Percentiles rank a stretch among this genome's conserved stretches.
phyloP scores from a whole-genome alignment of 2,113 vertebrate genomes.

The Lamprologus ornatipinnis region DNA sequence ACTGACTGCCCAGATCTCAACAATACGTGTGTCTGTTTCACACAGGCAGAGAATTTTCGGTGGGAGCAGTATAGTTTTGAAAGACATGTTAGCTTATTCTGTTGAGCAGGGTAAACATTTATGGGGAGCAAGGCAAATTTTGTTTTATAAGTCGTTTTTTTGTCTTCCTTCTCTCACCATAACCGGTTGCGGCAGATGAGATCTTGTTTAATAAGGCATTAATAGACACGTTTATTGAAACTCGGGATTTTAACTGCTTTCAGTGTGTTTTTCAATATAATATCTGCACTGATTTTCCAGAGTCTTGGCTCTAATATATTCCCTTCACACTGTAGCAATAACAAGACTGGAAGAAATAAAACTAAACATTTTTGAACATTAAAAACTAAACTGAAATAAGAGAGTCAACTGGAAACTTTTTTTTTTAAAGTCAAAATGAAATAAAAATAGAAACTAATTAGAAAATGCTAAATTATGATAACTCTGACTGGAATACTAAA shows the following conservation, averaged over 20 bases:
- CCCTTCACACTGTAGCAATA: not conserved
- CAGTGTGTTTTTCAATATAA: not conserved
- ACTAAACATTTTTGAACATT: not conserved
- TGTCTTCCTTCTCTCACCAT: not conserved
- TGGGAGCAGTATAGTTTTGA: not conserved
- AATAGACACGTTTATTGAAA: not conserved
- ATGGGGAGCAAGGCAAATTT: fast-evolving
- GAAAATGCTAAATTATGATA: not conserved
- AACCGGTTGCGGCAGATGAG: fast-evolving
- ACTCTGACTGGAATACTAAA: not conserved
- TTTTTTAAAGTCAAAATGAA: not conserved
- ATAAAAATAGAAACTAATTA: not conserved
- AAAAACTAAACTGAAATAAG: not conserved
- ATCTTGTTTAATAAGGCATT: not conserved
- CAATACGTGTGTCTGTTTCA: not conserved
- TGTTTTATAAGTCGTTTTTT: not conserved
- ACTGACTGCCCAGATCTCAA: not conserved
- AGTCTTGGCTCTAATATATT: fast-evolving
- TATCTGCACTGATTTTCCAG: fast-evolving
- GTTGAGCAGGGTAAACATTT: not conserved
- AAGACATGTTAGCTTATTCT: not conserved
- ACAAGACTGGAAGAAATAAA: not conserved
- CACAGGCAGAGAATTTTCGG: fast-evolving
- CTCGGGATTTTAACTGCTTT: fast-evolving
- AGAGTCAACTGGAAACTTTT: not conserved